Conservation (phyloP, 2,113 vertebrate genomes). For the Elephas maximus region DNA sequence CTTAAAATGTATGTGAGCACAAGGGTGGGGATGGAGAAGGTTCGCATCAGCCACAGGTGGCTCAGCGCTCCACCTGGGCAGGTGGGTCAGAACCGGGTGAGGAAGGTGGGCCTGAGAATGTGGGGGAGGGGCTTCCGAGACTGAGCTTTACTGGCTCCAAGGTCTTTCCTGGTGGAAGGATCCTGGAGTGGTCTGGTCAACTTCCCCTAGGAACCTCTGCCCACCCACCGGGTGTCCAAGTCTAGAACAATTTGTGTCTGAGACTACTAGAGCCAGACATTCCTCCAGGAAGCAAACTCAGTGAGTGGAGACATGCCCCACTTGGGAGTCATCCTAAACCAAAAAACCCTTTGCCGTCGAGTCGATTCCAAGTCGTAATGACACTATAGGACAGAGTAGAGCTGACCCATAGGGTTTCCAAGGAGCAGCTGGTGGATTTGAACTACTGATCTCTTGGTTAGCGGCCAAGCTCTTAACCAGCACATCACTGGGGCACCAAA, state of each 20-base stretch:
- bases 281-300: not conserved
- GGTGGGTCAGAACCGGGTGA: not conserved
- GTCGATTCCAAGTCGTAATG: no score
- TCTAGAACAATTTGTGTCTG: not conserved
- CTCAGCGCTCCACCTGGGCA: not conserved
- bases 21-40: not conserved
- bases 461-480: no score
- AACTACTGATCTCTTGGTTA: no score
- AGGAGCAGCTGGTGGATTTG: no score
- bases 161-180: not conserved
- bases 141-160: no score
- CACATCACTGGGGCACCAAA: no score
- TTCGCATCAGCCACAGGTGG: not conserved
- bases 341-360: no score
- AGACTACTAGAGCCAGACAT: not conserved
- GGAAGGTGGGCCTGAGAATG: not conserved
- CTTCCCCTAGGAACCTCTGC: not conserved
- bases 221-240: fast-evolving
- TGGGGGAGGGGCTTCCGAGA: not conserved
- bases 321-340: not conserved
- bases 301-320: not conserved
- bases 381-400: no score
- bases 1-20: not conserved
- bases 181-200: not conserved
- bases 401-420: no score